These are phyloP conservation scores for Calypte anna DNA, from an alignment of 2,113 vertebrate species.

Conservation along the genomic window DNA sequence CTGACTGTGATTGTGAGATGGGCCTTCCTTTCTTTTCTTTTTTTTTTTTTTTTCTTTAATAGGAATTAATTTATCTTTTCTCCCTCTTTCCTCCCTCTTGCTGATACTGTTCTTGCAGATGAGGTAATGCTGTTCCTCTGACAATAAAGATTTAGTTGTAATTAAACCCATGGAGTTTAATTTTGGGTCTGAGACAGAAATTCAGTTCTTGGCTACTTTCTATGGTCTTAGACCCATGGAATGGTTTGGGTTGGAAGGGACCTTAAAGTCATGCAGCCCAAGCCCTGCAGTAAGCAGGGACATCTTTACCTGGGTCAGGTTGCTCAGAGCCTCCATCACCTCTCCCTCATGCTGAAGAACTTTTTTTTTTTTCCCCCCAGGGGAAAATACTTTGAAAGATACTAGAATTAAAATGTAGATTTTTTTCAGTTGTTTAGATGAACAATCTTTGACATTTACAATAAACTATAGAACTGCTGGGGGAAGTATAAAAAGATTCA, in stretches of 20 bases:
- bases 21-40: accelerated
- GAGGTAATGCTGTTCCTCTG: neutral
- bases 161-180: neutral
- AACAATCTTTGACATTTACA: neutral
- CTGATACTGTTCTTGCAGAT: neutral
- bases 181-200: neutral
- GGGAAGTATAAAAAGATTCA: neutral
- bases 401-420: no score
- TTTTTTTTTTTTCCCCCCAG: neutral
- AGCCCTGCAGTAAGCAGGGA: no score
- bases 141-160: neutral
- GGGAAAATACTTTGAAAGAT: neutral
- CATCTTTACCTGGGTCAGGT: no score
- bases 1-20: neutral
- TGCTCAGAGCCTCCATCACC: no score
- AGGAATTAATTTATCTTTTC: neutral
- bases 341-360: no score
- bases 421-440: neutral
- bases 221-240: neutral
- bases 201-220: neutral
- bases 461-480: neutral
- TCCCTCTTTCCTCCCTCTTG: neutral
- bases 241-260: no score
- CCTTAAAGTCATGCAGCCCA: no score
- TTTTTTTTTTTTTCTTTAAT: no score